A percentile compares a stretch with the other conserved stretches of the same genome.
These are phyloP conservation scores for Tubiluchus corallicola DNA, from an alignment of 2,888 invertebrate species.

Conservation along the genomic window DNA sequence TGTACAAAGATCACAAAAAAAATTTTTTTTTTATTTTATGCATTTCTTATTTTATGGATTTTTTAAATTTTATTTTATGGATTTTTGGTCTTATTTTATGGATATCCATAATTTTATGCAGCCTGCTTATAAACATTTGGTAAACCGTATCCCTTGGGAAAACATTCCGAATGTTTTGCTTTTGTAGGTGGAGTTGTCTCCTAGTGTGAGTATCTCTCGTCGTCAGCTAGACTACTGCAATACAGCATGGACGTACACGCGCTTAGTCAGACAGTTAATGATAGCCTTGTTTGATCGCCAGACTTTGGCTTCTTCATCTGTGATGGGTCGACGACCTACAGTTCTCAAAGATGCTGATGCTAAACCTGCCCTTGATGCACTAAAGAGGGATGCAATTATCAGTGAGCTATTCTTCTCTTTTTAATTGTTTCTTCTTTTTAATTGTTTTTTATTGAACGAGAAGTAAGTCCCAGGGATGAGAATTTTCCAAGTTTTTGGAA, in stretches of 20 bases:
- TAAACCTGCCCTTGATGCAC: background rate
- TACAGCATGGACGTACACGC: constrained; percentile 1
- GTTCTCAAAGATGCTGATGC: background rate
- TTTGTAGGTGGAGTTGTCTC: constrained; percentile 1
- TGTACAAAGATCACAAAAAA: no score
- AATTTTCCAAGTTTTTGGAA: constrained; percentile 1
- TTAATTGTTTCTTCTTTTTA: no score
- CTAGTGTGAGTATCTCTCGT: background rate
- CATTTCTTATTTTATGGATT: no score
- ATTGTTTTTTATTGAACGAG: no score
- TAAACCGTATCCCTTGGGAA: no score
- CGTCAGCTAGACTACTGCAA: constrained; percentile 1
- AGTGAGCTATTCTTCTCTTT: background rate
- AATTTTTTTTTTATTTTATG: no score
- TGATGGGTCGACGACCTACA: background rate
- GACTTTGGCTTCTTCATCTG: background rate
- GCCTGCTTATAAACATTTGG: no score
- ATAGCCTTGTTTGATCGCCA: background rate
- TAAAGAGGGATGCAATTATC: background rate
- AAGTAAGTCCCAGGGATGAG: background rate
- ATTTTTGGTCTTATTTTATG: no score
- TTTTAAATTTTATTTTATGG: no score
- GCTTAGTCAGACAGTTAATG: background rate
- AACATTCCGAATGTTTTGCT: no score
- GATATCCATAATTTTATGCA: no score